A percentile compares a stretch with the other conserved stretches of the same genome.
phyloP scores from a whole-genome alignment of 2,888 invertebrate species.

The Euproctis similis region DNA sequence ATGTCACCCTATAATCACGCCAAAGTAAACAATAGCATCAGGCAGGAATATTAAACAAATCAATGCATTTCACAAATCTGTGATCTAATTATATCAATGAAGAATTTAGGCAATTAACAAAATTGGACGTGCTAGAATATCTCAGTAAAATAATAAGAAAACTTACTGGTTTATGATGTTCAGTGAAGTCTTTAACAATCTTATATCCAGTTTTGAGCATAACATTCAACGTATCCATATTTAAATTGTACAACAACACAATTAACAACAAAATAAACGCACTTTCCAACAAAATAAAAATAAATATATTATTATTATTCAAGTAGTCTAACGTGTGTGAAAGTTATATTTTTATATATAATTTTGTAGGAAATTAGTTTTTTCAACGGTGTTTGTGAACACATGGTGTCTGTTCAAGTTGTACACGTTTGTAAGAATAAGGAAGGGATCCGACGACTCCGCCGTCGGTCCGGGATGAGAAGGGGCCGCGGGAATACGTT shows the following conservation, averaged over 20 bases:
- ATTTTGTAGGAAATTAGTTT: no score
- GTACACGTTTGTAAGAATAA: constrained; percentile 61
- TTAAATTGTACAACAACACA: constrained; percentile 11
- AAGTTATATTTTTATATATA: no score
- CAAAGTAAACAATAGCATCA: no score
- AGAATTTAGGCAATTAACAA: no score
- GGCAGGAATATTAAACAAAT: no score
- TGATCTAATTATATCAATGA: no score
- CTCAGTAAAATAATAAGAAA: no score
- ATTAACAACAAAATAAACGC: constrained; percentile 15
- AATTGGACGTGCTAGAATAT: no score
- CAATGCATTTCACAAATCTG: no score
- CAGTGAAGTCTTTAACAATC: constrained; percentile 63
- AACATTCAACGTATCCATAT: constrained; percentile 60
- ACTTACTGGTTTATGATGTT: constrained; percentile 60
- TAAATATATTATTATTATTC: no score
- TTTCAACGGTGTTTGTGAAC: constrained; percentile 25
- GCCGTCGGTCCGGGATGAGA: constrained; percentile 41
- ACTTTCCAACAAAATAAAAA: constrained; percentile 10
- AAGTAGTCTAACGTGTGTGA: no score
- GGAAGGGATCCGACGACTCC: constrained; percentile 53
- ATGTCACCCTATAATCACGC: no score
- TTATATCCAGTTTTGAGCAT: constrained; percentile 65
- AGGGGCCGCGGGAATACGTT: constrained; percentile 54
- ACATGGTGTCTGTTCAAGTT: constrained; percentile 51